Base-by-base conservation (phyloP, 2,888 invertebrate genomes). In the Polyommatus icarus region DNA sequence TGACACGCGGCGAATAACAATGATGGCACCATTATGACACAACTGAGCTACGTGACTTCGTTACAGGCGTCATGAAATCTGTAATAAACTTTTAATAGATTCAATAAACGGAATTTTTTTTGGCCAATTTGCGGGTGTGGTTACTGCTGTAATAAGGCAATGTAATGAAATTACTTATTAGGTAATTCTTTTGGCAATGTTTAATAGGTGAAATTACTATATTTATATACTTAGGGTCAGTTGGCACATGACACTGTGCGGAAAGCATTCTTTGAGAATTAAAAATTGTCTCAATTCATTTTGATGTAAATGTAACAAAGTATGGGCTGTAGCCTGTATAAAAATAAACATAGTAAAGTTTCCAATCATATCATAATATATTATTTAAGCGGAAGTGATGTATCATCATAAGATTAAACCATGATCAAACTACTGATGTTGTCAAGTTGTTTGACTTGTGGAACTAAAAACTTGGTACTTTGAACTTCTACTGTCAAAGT, bases 1-100 rank as follows among this genome's bases (percentile, higher is more conserved):
- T 61, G 20, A 61, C 24, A 61, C 24, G 61, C 61, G 61, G 61
- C 24, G 61, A 20, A 61, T 24, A 12, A 61, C 61, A 61, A 61
- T 24, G 20, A 61, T 61, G 61, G 61, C 61, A 61, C 61, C 61
- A 61, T 61, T 24, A 61, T 61, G 61, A 24, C 8, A 61, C 61
- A 61, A 61, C 61, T 61, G 61, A 24, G 61, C 61, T 61, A 61
- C 61, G 61, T 24, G 61, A 61, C 24, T 61, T 61, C 61, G 10
- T 61, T 61, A 61, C 61, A 12, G 4, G 20, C 24, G 8, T 61
- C 61, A 8, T 61, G 24, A 61, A 59, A 20, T 59, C 59, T 24
- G 10, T 12, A 61, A 61, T 24, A 61, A 61, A 61, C 24, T 12
- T 61, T 61, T 61, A 61, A 24, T 4, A 61, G 24, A 61, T 61